Evolutionary conservation across 2,113 vertebrate genomes (phyloP).

Genomic region (Cheilinus undulatus): DNA sequence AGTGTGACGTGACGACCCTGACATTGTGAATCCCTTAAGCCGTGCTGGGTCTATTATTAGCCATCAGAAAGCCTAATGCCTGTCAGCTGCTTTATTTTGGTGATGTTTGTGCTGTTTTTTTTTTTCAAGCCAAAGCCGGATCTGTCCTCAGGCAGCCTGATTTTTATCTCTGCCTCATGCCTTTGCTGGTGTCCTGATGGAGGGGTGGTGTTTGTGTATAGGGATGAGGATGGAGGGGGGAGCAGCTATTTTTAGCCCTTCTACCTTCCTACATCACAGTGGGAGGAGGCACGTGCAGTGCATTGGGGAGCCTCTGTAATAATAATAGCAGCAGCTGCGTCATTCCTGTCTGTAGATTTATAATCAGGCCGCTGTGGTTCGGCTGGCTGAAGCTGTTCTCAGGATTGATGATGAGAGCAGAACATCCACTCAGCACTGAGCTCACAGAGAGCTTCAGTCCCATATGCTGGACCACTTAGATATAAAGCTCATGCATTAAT

Average conservation of each 20-base stretch:
- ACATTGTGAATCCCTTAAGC: constrained; percentile 21
- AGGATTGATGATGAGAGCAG: constrained; percentile 51
- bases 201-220: constrained; percentile 1
- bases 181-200: constrained; percentile 33
- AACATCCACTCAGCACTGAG: constrained; percentile 62
- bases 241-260: constrained; percentile 66
- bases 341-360: constrained; percentile 56
- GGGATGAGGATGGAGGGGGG: not conserved
- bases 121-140: constrained; percentile 2
- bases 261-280: constrained; percentile 45
- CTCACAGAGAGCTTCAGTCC: constrained; percentile 5
- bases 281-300: constrained; percentile 40
- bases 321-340: constrained; percentile 70
- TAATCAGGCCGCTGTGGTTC: constrained; percentile 12
- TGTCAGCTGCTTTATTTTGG: constrained; percentile 1
- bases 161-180: constrained; percentile 8
- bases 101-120: constrained; percentile 1
- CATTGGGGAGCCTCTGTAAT: constrained; percentile 56
- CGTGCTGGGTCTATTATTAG: constrained; percentile 13
- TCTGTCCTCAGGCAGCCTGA: constrained; percentile 15
- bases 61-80: constrained; percentile 6
- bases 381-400: constrained; percentile 15
- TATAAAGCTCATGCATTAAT: not conserved
- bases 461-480: constrained; percentile 3
- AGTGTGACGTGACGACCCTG: not conserved